Percentiles rank a stretch among this genome's conserved stretches.
Conservation (phyloP, 2,113 vertebrate genomes). For the Otocyon megalotis region DNA sequence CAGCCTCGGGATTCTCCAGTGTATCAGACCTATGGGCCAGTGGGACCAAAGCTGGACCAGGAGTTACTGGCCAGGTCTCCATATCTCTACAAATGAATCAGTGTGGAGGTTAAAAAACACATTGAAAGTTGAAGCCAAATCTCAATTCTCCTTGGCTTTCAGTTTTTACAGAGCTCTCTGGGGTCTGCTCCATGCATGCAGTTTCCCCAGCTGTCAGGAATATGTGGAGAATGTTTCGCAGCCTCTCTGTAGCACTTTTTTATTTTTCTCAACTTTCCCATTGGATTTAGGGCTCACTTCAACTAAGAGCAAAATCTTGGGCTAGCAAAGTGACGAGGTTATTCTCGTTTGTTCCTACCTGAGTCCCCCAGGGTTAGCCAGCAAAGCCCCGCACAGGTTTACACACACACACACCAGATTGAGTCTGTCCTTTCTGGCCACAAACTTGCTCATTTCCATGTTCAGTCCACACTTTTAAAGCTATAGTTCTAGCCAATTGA, state of each 20-base stretch:
- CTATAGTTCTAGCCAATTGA: neutral
- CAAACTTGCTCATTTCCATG: conserved; percentile 2
- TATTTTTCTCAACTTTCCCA: neutral
- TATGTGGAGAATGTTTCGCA: neutral
- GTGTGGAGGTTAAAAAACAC: neutral
- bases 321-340: neutral
- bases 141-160: neutral
- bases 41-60: neutral
- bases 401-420: neutral
- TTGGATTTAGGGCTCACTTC: neutral
- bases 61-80: neutral
- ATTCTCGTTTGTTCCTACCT: neutral
- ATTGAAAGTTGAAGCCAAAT: neutral
- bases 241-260: neutral
- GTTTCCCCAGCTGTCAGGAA: neutral
- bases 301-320: neutral
- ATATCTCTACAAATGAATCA: neutral
- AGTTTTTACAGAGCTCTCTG: neutral
- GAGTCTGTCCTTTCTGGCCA: neutral
- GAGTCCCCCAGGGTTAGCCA: neutral
- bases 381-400: neutral
- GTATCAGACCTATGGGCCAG: neutral
- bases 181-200: neutral
- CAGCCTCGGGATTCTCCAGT: neutral
- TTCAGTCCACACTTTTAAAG: neutral